phyloP scores from a whole-genome alignment of 2,113 vertebrate species.

The Glareola pratincola region DNA sequence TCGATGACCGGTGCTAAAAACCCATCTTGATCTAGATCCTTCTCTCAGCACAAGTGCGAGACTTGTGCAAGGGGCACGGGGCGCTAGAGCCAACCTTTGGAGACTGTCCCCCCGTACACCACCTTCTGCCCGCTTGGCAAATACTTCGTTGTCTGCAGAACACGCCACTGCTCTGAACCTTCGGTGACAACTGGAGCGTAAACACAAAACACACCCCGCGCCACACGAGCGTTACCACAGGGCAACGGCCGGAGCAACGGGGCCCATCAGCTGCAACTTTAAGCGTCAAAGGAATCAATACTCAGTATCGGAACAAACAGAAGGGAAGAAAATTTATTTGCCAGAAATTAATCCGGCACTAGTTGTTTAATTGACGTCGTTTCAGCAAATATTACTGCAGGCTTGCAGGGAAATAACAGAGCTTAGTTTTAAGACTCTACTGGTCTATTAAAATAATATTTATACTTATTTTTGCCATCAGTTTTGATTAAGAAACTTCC shows the following conservation, averaged over 20 bases:
- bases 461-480: not conserved
- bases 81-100: not conserved
- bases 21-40: not conserved
- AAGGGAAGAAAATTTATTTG: not conserved
- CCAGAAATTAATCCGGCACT: not conserved
- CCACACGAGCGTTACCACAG: fast-evolving
- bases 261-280: not conserved
- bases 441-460: not conserved
- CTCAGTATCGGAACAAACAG: not conserved
- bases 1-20: not conserved
- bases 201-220: not conserved
- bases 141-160: not conserved
- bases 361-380: not conserved
- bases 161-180: not conserved
- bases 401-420: not conserved
- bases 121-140: not conserved
- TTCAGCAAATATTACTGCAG: not conserved
- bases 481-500: not conserved
- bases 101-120: not conserved
- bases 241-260: not conserved
- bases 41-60: not conserved
- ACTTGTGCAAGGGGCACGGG: too few species aligned
- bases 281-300: not conserved
- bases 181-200: not conserved
- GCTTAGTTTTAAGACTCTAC: not conserved